Percentiles rank a stretch among this genome's conserved stretches.
phyloP scores from a whole-genome alignment of 2,797 vertebrate genomes.

The Acanthis flammea region DNA sequence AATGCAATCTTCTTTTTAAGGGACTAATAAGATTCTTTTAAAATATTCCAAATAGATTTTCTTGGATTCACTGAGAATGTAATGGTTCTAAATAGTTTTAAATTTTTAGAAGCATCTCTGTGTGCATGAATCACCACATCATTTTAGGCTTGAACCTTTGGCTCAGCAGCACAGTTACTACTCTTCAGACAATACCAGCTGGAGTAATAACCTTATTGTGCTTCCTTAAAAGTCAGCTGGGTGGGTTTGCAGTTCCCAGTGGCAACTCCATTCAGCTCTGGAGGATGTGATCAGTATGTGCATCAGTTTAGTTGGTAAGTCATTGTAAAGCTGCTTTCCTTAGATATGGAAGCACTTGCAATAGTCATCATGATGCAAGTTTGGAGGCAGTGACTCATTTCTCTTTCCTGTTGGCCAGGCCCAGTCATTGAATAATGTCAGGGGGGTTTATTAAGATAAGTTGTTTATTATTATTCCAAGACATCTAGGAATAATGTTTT shows the following conservation, averaged over 20 bases:
- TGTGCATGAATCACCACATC: background rate
- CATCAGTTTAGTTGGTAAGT: background rate
- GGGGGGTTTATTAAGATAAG: background rate
- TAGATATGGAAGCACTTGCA: background rate
- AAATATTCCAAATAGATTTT: background rate
- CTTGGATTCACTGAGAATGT: background rate
- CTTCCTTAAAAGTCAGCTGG: background rate
- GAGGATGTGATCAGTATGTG: background rate
- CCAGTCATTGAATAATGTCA: background rate
- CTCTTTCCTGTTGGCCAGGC: background rate
- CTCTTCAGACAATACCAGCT: background rate
- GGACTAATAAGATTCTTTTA: background rate
- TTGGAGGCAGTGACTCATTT: background rate
- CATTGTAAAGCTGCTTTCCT: background rate
- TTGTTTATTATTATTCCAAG: background rate
- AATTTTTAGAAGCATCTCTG: background rate
- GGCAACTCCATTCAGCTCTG: background rate
- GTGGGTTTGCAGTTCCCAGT: background rate
- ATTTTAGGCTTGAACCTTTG: background rate
- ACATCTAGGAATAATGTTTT: background rate
- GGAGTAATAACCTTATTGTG: background rate
- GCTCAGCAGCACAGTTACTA: background rate
- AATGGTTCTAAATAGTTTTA: background rate
- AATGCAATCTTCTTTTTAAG: background rate
- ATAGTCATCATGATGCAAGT: background rate